Base-by-base conservation (phyloP, 2,888 invertebrate species). In the Lepidochrysops patricia region DNA sequence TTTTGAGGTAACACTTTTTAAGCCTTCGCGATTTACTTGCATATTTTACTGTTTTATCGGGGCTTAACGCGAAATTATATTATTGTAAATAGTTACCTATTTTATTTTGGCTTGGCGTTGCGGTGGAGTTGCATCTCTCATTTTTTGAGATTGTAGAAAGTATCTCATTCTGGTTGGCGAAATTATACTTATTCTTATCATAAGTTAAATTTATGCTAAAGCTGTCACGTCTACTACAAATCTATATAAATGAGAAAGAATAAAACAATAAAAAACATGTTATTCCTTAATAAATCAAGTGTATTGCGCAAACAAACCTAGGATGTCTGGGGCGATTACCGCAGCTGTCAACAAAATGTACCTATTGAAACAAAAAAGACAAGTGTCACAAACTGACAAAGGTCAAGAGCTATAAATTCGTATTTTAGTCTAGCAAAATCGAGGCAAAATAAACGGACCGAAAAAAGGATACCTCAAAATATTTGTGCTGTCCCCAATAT, bases 351-450 rank as follows among this genome's bases (percentile, higher is more conserved):
- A 26, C 49, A 49, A 49, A 49, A 49, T 26, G 23, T 49, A n/a
- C n/a, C n/a, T n/a, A 49, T 49, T 4, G 49, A 26, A 49, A 26
- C 26, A 49, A 49, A 49, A 49, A 25, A 49, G 43, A 25, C 49
- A 23, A 23, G 26, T 26, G 50, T 50, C 43, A 43, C 43, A 43
- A 26, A 37, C 25, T 26, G 13, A 50, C 50, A 50, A 50, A 50
- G 50, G 50, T 50, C 50, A 50, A 50, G 26, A 6, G 50, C 50
- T 13, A 50, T 26, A 50, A 50, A 50, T 50, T 50, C 26, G 26
- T 26, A n/a, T 50, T 50, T 26, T 50, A 50, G 26, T n/a, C 25
- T 25, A 26, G 26, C 13, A 26, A 26, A 50, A 50, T 23, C 26
- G 25, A 4, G 26, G 9, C 26, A 50, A 50, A 26, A 50, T 50